These are phyloP conservation scores for Corythornis leucogaster DNA, from an alignment of 2,797 vertebrate genomes.

Conservation along the genomic window DNA sequence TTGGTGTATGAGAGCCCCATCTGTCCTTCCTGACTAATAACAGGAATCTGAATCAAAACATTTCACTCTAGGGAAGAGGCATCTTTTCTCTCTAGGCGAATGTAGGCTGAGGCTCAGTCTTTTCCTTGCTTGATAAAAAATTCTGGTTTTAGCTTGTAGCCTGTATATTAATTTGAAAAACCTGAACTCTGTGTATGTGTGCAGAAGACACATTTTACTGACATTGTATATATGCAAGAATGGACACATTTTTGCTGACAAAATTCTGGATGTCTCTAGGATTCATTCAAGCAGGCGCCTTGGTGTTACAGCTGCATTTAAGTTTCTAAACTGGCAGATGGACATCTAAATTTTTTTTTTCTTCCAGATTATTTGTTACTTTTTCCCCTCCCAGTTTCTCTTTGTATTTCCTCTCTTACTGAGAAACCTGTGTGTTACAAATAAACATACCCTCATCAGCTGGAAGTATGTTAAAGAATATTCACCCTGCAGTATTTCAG, in stretches of 20 bases:
- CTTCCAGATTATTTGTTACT: not conserved
- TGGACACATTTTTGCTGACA: not conserved
- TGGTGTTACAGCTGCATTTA: not conserved
- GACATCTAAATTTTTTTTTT: not conserved
- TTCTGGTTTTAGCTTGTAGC: not conserved
- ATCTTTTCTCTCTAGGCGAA: not conserved
- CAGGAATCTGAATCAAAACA: not conserved
- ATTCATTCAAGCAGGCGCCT: not conserved
- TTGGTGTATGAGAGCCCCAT: not conserved
- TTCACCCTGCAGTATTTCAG: not conserved
- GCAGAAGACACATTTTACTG: not conserved
- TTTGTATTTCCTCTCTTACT: not conserved
- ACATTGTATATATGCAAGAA: not conserved
- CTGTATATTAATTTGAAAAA: not conserved
- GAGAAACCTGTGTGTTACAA: conserved; percentile 1
- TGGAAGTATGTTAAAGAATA: not conserved
- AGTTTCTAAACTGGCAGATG: not conserved
- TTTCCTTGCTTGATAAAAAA: not conserved
- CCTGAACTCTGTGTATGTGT: not conserved
- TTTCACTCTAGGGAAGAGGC: not conserved
- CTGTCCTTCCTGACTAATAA: not conserved
- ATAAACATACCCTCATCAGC: conserved; percentile 1
- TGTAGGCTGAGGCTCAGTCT: not conserved
- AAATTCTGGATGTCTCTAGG: not conserved
- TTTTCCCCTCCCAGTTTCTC: not conserved